Evolutionary conservation across 2,888 invertebrate species (phyloP).

Genomic region (Falcaria lacertinaria): DNA sequence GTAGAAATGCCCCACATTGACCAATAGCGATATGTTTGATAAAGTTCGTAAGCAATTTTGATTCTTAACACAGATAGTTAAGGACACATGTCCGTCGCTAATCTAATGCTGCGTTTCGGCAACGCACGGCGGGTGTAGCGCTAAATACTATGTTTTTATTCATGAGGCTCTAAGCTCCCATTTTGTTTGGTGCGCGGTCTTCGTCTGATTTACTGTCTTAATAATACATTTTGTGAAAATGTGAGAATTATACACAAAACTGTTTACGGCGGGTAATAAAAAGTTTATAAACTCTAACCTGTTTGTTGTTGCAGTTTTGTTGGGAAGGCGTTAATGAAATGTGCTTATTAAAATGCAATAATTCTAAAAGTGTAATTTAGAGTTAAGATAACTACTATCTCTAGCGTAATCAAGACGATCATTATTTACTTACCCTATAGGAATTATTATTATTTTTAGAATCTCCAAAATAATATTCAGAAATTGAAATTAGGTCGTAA

Average conservation of each 20-base stretch:
- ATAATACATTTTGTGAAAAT: conserved; percentile 70
- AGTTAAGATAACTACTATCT: neutral
- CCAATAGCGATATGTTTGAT: conserved; percentile 56
- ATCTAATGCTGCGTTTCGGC: conserved; percentile 4
- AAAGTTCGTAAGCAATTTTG: conserved; percentile 53
- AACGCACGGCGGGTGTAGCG: conserved; percentile 63
- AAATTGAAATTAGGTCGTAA: too few species aligned
- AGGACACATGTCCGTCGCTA: conserved; percentile 41
- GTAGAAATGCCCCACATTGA: conserved; percentile 65
- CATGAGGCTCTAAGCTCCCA: conserved; percentile 72
- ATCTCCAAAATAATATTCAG: too few species aligned
- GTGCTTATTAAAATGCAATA: neutral
- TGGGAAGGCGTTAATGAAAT: neutral
- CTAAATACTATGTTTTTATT: conserved; percentile 79
- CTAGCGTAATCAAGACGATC: too few species aligned
- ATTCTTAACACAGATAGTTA: conserved; percentile 42
- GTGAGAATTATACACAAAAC: conserved; percentile 48
- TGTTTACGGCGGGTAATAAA: conserved; percentile 35
- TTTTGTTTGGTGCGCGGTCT: conserved; percentile 73
- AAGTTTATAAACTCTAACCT: conserved; percentile 19
- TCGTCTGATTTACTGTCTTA: conserved; percentile 71
- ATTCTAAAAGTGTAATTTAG: neutral
- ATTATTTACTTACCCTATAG: too few species aligned
- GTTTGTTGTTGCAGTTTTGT: conserved; percentile 7
- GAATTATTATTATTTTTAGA: too few species aligned